Base-by-base conservation (phyloP, 2,888 invertebrate species). In the Caenorhabditis sinica region DNA sequence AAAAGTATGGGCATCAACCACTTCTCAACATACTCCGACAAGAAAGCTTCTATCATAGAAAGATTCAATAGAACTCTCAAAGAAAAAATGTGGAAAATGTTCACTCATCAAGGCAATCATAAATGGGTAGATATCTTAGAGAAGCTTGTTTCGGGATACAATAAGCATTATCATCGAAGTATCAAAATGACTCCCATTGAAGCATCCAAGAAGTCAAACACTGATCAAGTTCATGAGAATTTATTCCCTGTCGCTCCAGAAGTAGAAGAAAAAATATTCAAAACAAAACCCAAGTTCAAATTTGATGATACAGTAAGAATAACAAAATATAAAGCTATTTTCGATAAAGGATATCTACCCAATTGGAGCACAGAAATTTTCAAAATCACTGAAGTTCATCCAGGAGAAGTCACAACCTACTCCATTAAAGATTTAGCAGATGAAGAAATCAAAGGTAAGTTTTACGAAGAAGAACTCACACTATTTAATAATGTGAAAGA, bases 1-100 rank as follows among this genome's bases (percentile, higher is more conserved):
- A 86, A 87, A 85, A 40, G 13, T 36, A 75, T 82, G 51, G 75
- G 86, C 71, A 87, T 88, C 63, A 82, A 56, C 3, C 73, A 73
- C 20, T 73, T 73, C 25, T 82, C 82, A 68, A 86, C 87, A 61
- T 77, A 80, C 80, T 83, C 83, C 20, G 87, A 87, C 71, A 88
- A 85, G 28, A 88, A 88, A 65, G 85, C 88, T 72, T 85, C 79
- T 3, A 88, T 88, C 5, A 49, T 81, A 15, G 88, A 88, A 77
- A 79, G 85, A 63, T 87, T 87, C 43, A 88, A 87, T 85, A 72
- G 87, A 79, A 87, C 85, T 51, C 43, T 88, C 5, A 83, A 88
- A 86, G 87, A 87, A 20, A 69, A 69, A 40, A 69, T 69, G 69
- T 69, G 69, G 69, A 69, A 69, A 51, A 83, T 87, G 43, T 88